Evolutionary conservation across 2,888 invertebrate species (phyloP), one percentile per base, ranked within the genome.

Genomic region (Ectemnius cavifrons): DNA sequence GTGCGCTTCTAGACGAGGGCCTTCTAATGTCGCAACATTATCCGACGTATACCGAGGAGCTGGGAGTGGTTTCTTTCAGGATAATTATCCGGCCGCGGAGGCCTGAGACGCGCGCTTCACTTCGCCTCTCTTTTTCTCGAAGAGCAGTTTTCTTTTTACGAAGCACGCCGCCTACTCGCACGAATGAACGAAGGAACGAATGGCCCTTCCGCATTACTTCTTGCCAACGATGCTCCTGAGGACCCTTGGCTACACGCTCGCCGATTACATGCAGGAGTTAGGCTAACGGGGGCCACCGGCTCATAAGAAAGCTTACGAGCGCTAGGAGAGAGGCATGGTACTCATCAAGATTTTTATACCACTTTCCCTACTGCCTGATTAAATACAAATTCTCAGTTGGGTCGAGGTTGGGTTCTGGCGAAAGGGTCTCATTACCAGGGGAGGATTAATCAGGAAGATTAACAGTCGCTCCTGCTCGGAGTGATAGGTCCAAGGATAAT

Each of bases 1-100:
- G 23, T 23, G 3, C 23, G 23, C 3, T 37, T 37, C 37, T 37
- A 37, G 37, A 37, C 69, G 45, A 80, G 56, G 64, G 49, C 75
- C 78, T 78, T 73, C 79, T 85, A 87, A 87, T 87, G 85, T 82
- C 79, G 62, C 79, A 73, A 78, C 84, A 81, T 85, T 83, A 80
- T 67, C 71, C 70, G 60, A 79, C 66, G 66, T 61, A 66, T 16
- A 52, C 52, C 60, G 65, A 28, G 63, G 73, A 76, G 63, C 60
- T 75, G 79, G 75, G 79, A 75, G 77, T 75, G 72, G 67, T 80
- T 79, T 71, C 75, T 67, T 63, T 73, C 68, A 84, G 74, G 81
- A 80, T 84, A 86, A 87, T 87, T 87, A 83, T 87, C 77, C 75
- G 82, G 72, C 70, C 37, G 67, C 46, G 56, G 13, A 18, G 52